A percentile compares a stretch with the other conserved stretches of the same genome.
Evolutionary conservation across 2,113 vertebrate genomes (phyloP).

Genomic region (Cervus canadensis): DNA sequence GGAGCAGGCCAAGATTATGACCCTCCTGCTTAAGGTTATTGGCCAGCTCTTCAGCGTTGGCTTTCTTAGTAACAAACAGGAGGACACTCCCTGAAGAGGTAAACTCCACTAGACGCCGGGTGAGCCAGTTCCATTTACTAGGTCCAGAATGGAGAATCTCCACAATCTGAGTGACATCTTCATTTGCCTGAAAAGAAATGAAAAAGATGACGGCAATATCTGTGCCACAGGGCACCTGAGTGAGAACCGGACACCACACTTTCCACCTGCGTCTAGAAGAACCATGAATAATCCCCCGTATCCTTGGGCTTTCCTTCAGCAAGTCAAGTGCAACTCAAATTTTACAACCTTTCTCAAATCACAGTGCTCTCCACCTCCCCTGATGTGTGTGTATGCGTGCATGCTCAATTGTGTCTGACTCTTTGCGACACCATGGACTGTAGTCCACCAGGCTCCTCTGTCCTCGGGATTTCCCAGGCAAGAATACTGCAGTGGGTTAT

Average conservation of each 20-base stretch:
- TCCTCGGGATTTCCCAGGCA: not conserved
- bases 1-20: constrained; percentile 93
- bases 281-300: not conserved
- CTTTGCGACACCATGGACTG: not conserved
- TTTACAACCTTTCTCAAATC: not conserved
- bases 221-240: not conserved
- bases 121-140: constrained; percentile 97
- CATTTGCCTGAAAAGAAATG: constrained; percentile 89
- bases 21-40: constrained; percentile 94
- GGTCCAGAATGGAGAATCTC: constrained; percentile 89
- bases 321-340: constrained; percentile 15
- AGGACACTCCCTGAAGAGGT: constrained; percentile 95
- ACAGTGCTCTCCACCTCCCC: not conserved
- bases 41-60: constrained; percentile 94
- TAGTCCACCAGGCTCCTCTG: not conserved
- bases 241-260: not conserved
- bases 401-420: not conserved
- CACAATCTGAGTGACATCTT: constrained; percentile 97
- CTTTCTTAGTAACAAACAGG: constrained; percentile 97
- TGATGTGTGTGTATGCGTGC: not conserved
- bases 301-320: not conserved
- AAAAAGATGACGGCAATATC: not conserved
- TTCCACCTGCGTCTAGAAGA: not conserved
- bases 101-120: constrained; percentile 93
- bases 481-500: not conserved